Conservation (phyloP, 2,888 invertebrate genomes). For the Lithophane socia region DNA sequence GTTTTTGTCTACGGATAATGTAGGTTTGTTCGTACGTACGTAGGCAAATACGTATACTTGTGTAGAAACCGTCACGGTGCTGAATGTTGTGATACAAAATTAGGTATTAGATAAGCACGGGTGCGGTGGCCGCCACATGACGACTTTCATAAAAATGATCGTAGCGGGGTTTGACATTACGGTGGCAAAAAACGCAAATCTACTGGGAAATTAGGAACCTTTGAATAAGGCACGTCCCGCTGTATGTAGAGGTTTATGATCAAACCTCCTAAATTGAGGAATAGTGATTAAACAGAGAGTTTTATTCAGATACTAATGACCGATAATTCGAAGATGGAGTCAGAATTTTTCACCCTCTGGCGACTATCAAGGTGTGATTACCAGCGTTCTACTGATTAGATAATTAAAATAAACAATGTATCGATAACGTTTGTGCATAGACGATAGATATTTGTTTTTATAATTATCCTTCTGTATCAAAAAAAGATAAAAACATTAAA, state of each 20-base stretch:
- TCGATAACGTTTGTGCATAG: neutral
- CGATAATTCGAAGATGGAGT: neutral
- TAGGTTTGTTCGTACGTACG: constrained; percentile 31
- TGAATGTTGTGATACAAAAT: neutral
- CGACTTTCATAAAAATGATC: neutral
- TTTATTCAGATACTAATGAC: too few relatives aligned
- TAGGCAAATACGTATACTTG: constrained; percentile 8
- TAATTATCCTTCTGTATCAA: neutral
- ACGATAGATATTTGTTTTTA: neutral
- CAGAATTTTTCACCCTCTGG: neutral
- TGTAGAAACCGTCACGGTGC: neutral
- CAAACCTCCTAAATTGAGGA: neutral
- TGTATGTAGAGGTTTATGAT: neutral
- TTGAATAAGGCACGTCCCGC: neutral
- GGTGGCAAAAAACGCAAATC: too few relatives aligned
- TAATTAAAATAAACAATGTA: neutral
- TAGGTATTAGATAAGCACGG: too few relatives aligned
- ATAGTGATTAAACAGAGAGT: neutral
- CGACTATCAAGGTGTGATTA: neutral
- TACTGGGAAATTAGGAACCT: neutral
- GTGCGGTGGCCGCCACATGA: too few relatives aligned
- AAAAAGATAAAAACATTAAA: neutral
- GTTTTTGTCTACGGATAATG: constrained; percentile 56
- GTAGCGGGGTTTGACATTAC: too few relatives aligned
- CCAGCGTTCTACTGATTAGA: neutral